Base-by-base conservation (phyloP, 53 echinoderm and acorn worm genomes). In the Henricia sp. region DNA sequence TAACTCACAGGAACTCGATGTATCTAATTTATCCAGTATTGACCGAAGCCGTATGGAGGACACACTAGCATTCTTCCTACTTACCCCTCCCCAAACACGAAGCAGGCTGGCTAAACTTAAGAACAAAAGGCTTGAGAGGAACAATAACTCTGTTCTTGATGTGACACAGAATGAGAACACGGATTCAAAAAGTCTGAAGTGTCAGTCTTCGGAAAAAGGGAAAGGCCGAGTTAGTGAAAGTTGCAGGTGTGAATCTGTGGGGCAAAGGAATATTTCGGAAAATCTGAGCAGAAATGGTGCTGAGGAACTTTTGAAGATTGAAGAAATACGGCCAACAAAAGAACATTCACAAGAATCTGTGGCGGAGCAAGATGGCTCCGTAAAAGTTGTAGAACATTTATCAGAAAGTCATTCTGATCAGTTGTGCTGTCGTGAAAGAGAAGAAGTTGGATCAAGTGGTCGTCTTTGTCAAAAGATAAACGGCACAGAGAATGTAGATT, bases 11-110 rank as follows among this genome's bases (percentile, higher is more conserved):
- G 41, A 68, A 16, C 59, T 52, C 54, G 30, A 84, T n/a, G 40
- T 19, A 26, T 70, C 72, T 0, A 38, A 50, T 10, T 37, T 43
- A 24, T 82, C 88, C 28, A 39, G 70, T 68, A 17, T 43, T 29
- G 71, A 88, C 20, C 56, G 71, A 26, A 84, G 91, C 27, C 86
- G 88, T 37, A 87, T 99, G 21, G 94, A 88, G 73, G 99, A 95
- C 58, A 95, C 92, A 0, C 85, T 99, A 6, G 94, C 97, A 13
- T 95, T 95, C 48, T 74, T 99, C 39, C 63, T 99, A 32, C 91
- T 90, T 44, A 95, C 99, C 17, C 99, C 99, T 19, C 99, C 99
- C 0, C 88, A 91, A 39, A 88, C 88, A 58, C 85, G 86, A 36
- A 72, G 56, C 24, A 90, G 78, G 66, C 75, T 86, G 25, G 68